A percentile compares a stretch with the other conserved stretches of the same genome.
These are phyloP conservation scores for Hippoglossus hippoglossus DNA, from an alignment of 2,797 vertebrate genomes.

Conservation along the genomic window DNA sequence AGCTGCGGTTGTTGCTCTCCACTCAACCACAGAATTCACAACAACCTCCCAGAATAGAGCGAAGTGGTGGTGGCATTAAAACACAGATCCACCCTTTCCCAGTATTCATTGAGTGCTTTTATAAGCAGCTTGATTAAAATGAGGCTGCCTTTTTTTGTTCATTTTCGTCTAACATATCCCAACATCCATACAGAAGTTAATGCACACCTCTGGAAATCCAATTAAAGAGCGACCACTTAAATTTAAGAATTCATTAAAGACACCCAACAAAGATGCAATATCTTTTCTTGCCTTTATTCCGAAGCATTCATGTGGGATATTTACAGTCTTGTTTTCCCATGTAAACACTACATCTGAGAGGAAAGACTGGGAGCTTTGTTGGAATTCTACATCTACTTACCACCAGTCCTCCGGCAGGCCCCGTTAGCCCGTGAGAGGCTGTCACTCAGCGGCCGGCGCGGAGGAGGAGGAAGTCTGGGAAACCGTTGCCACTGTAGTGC, in stretches of 20 bases:
- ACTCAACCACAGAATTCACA: constrained; percentile 81
- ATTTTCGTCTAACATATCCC: constrained; percentile 36
- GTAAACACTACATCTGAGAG: constrained; percentile 77
- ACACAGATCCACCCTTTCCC: constrained; percentile 77
- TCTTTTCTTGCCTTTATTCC: constrained; percentile 35
- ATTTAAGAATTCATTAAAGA: constrained; percentile 63
- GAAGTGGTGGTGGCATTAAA: constrained; percentile 67
- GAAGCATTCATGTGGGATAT: constrained; percentile 79
- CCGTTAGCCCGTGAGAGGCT: constrained; percentile 38
- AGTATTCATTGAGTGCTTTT: constrained; percentile 70
- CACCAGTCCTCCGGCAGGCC: constrained; percentile 38
- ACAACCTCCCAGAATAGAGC: constrained; percentile 81
- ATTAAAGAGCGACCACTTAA: constrained; percentile 50
- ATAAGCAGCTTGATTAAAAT: constrained; percentile 72
- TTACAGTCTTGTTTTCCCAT: constrained; percentile 76
- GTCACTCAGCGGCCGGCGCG: constrained; percentile 36
- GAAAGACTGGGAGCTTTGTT: constrained; percentile 61
- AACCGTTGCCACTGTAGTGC: constrained; percentile 67
- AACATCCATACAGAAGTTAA: constrained; percentile 30
- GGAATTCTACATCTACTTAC: constrained; percentile 82
- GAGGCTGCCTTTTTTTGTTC: constrained; percentile 39
- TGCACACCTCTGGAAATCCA: constrained; percentile 37
- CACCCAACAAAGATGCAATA: constrained; percentile 36
- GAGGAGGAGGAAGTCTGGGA: constrained; percentile 62
- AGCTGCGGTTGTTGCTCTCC: constrained; percentile 73